These are phyloP conservation scores for Colius striatus DNA, from an alignment of 2,113 vertebrate species.

Conservation along the genomic window DNA sequence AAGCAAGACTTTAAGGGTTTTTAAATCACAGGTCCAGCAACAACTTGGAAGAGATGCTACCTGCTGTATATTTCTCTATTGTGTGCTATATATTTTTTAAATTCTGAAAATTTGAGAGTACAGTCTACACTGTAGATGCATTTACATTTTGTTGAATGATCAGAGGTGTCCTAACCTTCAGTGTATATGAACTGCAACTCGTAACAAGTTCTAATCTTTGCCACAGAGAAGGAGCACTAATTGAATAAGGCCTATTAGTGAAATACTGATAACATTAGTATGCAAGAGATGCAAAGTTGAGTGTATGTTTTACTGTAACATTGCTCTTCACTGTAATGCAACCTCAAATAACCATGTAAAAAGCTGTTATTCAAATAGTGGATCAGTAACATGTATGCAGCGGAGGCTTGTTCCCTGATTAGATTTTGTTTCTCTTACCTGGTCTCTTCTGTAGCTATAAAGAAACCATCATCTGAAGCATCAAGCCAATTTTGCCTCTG, in stretches of 20 bases:
- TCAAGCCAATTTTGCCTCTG: slow-evolving; percentile 90
- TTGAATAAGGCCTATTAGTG: background rate
- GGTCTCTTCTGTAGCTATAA: slow-evolving; percentile 91
- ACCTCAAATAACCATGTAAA: background rate
- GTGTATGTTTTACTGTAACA: background rate
- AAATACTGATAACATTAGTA: background rate
- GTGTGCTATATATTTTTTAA: background rate
- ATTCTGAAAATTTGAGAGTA: background rate
- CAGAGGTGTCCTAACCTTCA: background rate
- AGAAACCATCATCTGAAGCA: slow-evolving; percentile 90
- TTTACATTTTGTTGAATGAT: background rate
- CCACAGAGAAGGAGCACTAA: background rate
- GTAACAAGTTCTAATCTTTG: background rate
- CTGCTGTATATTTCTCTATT: background rate
- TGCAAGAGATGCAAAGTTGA: background rate
- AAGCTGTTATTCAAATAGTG: background rate
- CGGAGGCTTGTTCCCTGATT: slow-evolving; percentile 19
- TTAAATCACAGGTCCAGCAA: background rate
- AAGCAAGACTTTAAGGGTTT: background rate
- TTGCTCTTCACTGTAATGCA: background rate
- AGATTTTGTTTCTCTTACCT: slow-evolving; percentile 77
- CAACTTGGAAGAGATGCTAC: background rate
- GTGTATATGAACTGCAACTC: background rate
- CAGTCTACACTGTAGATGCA: background rate
- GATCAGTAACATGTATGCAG: slow-evolving; percentile 19